Base-by-base conservation (phyloP, 2,888 invertebrate species). In the Drosophila meridiana region DNA sequence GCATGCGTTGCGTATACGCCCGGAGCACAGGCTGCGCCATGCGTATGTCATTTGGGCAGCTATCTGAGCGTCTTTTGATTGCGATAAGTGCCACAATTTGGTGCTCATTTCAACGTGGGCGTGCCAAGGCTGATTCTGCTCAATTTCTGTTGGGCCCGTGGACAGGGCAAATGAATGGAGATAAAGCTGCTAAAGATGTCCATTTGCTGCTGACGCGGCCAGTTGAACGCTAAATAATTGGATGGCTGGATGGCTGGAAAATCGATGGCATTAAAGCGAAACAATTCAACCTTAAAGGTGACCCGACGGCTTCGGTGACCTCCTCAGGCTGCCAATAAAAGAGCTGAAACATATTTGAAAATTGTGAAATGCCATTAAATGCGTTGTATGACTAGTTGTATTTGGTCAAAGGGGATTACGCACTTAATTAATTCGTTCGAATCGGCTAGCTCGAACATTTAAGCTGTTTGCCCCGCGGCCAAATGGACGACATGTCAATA, bases 31-130 rank as follows among this genome's bases (percentile, higher is more conserved):
- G 30, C 30, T 43, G 6, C 32, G n/a, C 30, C 9, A 8, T 53
- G 4, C 45, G 30, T 52, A 28, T 34, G 34, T 30, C 40, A 67
- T 55, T 55, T 69, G n/a, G 11, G 38, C 14, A 20, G 69, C 69
- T 56, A 42, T 47, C 32, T 38, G 11, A 67, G 55, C 28, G 55
- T 40, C 76, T 43, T 61, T 52, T 55, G 76, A 75, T 73, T 58
- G 76, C 73, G 76, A 58, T 73, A 73, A 73, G 69, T 73, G 73
- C 61, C 61, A 75, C 76, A 75, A 75, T 62, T 75, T 68, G 61
- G 32, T 36, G 52, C 42, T 43, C 67, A 40, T 40, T 67, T 67
- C 68, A 50, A 11, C 43, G 45, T 30, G 64, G 64, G 48, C 47
- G 71, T 64, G 47, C 64, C 43, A 34, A 55, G 53, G 65, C 73